Evolutionary conservation across 2,113 vertebrate species (phyloP).

Genomic region (Callipepla squamata): DNA sequence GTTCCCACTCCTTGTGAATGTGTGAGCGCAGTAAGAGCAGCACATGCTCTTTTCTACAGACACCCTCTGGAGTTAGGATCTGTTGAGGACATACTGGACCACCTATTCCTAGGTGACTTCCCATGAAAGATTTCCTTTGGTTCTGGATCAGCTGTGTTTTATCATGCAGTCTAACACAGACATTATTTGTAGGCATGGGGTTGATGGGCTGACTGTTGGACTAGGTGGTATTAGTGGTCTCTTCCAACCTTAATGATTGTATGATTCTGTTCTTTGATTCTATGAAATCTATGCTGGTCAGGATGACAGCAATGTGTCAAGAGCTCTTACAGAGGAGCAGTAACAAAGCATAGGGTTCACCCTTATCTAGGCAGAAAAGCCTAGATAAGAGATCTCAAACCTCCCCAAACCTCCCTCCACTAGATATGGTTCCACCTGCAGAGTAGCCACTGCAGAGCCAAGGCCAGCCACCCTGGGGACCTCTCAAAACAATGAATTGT

Average conservation of each 20-base stretch:
- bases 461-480: not conserved
- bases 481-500: not conserved
- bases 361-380: not conserved
- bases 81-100: not conserved
- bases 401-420: not conserved
- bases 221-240: no score
- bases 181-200: no score
- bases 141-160: not conserved
- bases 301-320: not conserved
- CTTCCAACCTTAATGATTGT: no score
- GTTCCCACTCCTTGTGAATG: rapidly evolving
- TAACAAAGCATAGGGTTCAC: not conserved
- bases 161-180: no score
- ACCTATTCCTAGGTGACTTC: not conserved
- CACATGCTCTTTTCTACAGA: not conserved
- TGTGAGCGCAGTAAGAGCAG: not conserved
- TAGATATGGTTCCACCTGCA: rapidly evolving
- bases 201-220: no score
- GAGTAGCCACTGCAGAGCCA: not conserved
- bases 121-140: not conserved
- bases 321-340: not conserved
- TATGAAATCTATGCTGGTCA: not conserved
- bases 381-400: not conserved
- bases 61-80: no score
- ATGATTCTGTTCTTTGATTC: no score